Base-by-base conservation (phyloP, 2,113 vertebrate genomes). In the Deroptyus accipitrinus region DNA sequence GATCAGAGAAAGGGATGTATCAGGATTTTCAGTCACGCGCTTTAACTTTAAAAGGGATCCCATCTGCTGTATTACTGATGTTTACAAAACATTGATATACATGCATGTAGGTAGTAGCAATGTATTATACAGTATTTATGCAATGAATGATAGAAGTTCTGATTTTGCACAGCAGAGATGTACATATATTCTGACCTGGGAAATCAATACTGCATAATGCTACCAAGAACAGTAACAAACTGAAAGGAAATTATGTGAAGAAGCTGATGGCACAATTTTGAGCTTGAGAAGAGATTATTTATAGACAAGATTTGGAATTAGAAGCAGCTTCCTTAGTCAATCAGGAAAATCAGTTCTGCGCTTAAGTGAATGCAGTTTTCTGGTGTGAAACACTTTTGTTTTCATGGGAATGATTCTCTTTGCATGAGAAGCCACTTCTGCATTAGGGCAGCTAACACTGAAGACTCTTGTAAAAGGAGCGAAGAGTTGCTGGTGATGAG, bases 11-110 rank as follows among this genome's bases (percentile, higher is more conserved):
- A 88, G 63, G 63, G 76, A 80, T 70, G 62, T 70, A 77, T 88
- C 91, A 93, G 95, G 95, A 86, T 97, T 94, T 97, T 88, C 52
- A 95, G 42, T 96, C 84, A 62, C 76, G 59, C 94, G 64, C 51
- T 95, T 96, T 61, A 86, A 75, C 73, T 95, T 95, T 93, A 73
- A 97, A 96, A 96, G 83, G 59, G 67, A 91, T 91, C 95, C 87
- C 67, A 49, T 68, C 61, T 68, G 69, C n/a, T 41, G 10, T 33
- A 44, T 37, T 52, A 33, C 19, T 14, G 33, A 24, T 73, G 31
- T 82, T 87, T 91, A 68, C 62, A 84, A 89, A 89, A 92, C 73
- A 84, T 41, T 75, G 52, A 61, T 39, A 64, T 55, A 89, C 64
- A 27, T 25, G 27, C 19, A 7, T 49, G 62, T 66, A 2, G 1